phyloP scores from a whole-genome alignment of 2,113 vertebrate genomes.

The Galbula dea region DNA sequence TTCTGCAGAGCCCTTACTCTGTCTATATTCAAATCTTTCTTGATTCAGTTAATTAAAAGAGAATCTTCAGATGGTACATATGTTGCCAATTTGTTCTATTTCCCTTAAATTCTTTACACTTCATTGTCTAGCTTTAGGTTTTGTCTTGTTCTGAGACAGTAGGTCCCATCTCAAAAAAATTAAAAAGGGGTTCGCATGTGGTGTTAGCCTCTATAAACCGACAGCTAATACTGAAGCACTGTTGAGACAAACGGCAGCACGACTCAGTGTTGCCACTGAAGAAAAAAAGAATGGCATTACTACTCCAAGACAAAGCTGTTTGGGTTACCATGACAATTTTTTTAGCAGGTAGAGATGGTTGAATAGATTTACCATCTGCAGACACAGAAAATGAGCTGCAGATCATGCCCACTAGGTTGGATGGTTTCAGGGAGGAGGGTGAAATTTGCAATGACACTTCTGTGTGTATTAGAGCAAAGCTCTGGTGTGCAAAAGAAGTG shows the following conservation, averaged over 20 bases:
- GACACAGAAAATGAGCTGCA: background rate
- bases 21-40: background rate
- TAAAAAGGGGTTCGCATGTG: background rate
- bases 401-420: background rate
- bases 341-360: background rate
- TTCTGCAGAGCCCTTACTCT: background rate
- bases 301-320: slow-evolving; percentile 1
- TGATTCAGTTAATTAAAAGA: background rate
- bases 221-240: background rate
- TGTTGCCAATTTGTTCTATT: background rate
- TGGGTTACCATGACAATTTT: background rate
- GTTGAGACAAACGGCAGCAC: background rate
- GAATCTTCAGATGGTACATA: background rate
- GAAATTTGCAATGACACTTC: slow-evolving; percentile 7
- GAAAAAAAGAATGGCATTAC: background rate
- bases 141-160: background rate
- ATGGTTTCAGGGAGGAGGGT: background rate
- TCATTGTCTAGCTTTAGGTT: background rate
- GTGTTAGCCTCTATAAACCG: background rate
- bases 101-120: background rate
- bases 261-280: background rate
- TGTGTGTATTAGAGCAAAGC: background rate
- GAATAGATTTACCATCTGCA: slow-evolving; percentile 4
- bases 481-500: background rate
- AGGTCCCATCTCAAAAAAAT: background rate